These are phyloP conservation scores for Machaerirhynchus nigripectus DNA, from an alignment of 2,113 vertebrate species.

Conservation along the genomic window DNA sequence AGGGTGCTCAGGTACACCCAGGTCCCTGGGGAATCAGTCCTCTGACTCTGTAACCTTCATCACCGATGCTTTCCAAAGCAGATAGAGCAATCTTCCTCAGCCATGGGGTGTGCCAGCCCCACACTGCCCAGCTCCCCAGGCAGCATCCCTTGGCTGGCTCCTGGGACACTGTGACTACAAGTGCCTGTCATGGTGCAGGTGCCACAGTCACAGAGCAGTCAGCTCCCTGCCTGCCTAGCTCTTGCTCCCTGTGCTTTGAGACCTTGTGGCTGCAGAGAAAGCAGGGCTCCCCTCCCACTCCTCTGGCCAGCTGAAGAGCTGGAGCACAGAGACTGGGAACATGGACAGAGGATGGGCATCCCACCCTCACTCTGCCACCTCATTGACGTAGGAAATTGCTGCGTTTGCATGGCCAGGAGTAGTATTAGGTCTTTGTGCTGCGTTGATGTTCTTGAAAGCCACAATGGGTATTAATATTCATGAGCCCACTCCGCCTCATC, in stretches of 20 bases:
- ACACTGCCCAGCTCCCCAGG: not conserved
- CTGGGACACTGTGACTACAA: rapidly evolving
- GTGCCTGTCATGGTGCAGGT: not conserved
- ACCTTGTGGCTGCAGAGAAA: rapidly evolving
- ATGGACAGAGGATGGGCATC: not conserved
- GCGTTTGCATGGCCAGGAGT: slow-evolving; percentile 17
- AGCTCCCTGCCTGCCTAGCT: not conserved
- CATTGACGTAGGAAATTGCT: not conserved
- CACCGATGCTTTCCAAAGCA: not conserved
- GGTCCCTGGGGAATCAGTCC: not conserved
- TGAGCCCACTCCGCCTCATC: slow-evolving; percentile 46
- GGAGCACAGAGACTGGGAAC: not conserved
- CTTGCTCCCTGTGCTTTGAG: not conserved
- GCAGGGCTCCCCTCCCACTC: not conserved
- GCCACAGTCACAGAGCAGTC: rapidly evolving
- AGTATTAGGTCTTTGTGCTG: slow-evolving; percentile 56
- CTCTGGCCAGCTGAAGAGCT: no score
- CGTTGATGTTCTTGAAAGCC: slow-evolving; percentile 63
- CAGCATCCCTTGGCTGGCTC: not conserved
- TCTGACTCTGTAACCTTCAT: not conserved
- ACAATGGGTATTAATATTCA: slow-evolving; percentile 68
- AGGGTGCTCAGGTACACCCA: not conserved
- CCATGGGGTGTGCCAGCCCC: rapidly evolving
- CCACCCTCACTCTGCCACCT: not conserved
- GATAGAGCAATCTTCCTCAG: not conserved